Percentiles rank a stretch among this genome's conserved stretches.
phyloP scores from a whole-genome alignment of 1,140 invertebrate genomes.

The Doryteuthis pealeii region DNA sequence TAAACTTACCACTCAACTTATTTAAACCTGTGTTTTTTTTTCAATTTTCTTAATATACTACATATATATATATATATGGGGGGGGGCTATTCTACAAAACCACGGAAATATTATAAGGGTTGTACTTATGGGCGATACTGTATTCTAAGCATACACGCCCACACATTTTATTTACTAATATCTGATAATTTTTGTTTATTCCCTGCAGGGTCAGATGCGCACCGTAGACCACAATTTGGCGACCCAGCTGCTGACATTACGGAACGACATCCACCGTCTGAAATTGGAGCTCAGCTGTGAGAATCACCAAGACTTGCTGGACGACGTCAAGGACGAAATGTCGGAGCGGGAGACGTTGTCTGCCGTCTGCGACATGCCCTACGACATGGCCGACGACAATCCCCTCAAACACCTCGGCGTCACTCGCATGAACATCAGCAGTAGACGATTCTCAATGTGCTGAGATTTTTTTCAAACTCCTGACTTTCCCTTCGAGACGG shows the following conservation, averaged over 20 bases:
- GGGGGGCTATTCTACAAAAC: no score
- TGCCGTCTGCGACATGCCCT: conserved; percentile 46
- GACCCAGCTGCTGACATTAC: conserved; percentile 44
- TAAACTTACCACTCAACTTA: no score
- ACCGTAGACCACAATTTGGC: conserved; percentile 48
- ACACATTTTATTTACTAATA: no score
- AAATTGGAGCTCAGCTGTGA: conserved; percentile 47
- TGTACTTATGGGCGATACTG: no score
- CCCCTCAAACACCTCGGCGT: conserved; percentile 51
- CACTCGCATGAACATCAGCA: conserved; percentile 48
- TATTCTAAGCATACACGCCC: no score
- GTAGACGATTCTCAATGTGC: conserved; percentile 51
- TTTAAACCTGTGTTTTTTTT: no score
- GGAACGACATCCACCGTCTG: conserved; percentile 48
- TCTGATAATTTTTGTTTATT: no score
- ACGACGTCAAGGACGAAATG: conserved; percentile 47
- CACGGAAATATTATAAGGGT: no score
- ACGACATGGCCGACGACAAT: conserved; percentile 33
- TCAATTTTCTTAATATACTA: no score
- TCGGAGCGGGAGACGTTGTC: conserved; percentile 44
- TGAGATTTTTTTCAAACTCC: conserved; percentile 30
- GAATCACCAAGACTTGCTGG: conserved; percentile 51
- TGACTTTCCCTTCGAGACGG: no score
- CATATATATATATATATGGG: no score
- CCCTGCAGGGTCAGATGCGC: conserved; percentile 46